A percentile compares a stretch with the other conserved stretches of the same genome.
Conservation (phyloP, 2,113 vertebrate genomes). For the Psilopsiagon aymara region DNA sequence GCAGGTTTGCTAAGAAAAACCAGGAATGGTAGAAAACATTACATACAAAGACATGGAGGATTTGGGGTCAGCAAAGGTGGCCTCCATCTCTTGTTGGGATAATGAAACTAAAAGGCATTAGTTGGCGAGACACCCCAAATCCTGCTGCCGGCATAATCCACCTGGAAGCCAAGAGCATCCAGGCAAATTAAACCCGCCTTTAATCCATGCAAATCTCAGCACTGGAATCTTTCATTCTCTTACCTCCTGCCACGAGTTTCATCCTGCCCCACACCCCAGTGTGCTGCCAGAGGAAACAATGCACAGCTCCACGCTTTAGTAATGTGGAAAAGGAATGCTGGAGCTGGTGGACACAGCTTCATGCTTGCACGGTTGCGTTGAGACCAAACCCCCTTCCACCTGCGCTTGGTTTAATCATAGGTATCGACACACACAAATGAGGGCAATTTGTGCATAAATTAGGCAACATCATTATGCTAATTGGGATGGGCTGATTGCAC, state of each 20-base stretch:
- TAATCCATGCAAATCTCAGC: constrained; percentile 58
- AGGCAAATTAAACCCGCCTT: constrained; percentile 48
- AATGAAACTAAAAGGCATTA: constrained; percentile 37
- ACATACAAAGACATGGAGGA: background rate
- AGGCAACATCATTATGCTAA: constrained; percentile 35
- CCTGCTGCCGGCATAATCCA: background rate
- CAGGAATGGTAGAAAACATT: accelerated
- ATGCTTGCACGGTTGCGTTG: background rate
- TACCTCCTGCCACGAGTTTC: background rate
- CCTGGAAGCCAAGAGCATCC: constrained; percentile 25
- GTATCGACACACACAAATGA: constrained; percentile 16
- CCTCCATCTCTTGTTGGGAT: background rate
- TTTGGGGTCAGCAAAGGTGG: background rate
- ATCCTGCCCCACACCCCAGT: background rate
- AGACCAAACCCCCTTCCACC: background rate
- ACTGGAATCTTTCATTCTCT: constrained; percentile 11
- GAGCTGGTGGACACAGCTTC: background rate
- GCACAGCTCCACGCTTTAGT: accelerated
- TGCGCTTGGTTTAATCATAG: background rate
- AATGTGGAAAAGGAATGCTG: background rate
- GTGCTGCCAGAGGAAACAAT: background rate
- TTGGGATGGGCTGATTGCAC: background rate
- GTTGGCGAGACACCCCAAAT: constrained; percentile 53
- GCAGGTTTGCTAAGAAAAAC: accelerated
- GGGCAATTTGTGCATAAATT: constrained; percentile 48